Evolutionary conservation across 2,797 vertebrate species (phyloP).

Genomic region (Sebastes wilsoni): DNA sequence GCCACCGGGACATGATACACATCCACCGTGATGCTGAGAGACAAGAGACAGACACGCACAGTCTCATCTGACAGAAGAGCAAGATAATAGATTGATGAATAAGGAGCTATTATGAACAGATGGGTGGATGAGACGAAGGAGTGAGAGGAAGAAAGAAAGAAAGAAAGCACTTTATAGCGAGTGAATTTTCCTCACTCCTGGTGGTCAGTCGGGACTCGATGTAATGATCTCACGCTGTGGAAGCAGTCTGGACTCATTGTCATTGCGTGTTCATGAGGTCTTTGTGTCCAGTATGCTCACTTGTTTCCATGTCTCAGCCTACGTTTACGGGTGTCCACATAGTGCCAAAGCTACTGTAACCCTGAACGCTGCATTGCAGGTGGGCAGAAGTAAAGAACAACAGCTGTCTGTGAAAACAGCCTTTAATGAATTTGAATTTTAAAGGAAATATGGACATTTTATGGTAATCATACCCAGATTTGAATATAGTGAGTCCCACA

Average conservation of each 20-base stretch:
- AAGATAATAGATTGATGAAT: conserved; percentile 53
- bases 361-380: conserved; percentile 38
- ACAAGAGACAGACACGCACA: conserved; percentile 59
- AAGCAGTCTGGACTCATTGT: conserved; percentile 67
- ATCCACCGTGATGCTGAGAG: conserved; percentile 41
- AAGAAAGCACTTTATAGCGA: conserved; percentile 16
- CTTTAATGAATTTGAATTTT: conserved; percentile 64
- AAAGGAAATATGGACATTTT: conserved; percentile 59
- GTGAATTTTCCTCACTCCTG: conserved; percentile 51
- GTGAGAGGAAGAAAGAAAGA: conserved; percentile 37
- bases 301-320: conserved; percentile 12
- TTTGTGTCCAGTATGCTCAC: conserved; percentile 44
- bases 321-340: background rate
- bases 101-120: conserved; percentile 57
- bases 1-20: conserved; percentile 54
- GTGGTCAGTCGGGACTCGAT: conserved; percentile 62
- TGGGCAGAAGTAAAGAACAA: conserved; percentile 50
- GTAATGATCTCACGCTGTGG: conserved; percentile 65
- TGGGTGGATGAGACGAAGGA: conserved; percentile 54
- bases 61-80: conserved; percentile 48
- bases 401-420: conserved; percentile 57
- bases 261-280: conserved; percentile 46
- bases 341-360: background rate
- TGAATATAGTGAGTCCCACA: conserved; percentile 23
- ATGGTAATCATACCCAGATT: conserved; percentile 65